phyloP scores from a whole-genome alignment of 2,797 vertebrate genomes.

The Morus bassanus region DNA sequence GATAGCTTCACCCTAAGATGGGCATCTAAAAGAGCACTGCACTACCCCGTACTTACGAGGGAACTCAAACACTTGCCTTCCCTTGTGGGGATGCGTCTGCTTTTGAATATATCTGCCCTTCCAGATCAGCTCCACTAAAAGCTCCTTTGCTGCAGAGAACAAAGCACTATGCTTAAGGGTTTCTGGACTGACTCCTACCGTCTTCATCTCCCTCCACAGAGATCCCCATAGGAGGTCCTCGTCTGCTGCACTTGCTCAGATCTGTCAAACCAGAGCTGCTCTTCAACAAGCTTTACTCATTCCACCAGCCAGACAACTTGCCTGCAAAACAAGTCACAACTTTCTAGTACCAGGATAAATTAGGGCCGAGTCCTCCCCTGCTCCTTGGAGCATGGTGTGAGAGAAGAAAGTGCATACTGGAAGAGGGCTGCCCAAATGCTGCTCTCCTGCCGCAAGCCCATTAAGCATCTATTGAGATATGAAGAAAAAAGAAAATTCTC shows the following conservation, averaged over 20 bases:
- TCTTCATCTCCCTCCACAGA: not conserved
- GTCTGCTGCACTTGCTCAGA: not conserved
- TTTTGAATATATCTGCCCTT: not conserved
- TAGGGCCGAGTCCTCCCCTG: not conserved
- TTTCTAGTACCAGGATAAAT: not conserved
- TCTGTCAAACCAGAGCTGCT: not conserved
- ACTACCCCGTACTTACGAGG: not conserved
- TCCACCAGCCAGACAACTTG: constrained; percentile 2
- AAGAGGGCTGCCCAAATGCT: not conserved
- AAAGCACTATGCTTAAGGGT: not conserved
- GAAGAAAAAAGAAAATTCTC: not conserved
- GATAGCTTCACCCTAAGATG: not conserved
- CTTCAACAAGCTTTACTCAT: not conserved
- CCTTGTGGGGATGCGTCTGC: not conserved
- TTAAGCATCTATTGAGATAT: not conserved
- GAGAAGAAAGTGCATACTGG: not conserved
- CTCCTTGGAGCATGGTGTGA: not conserved
- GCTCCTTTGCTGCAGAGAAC: not conserved
- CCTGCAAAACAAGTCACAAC: not conserved
- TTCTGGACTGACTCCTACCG: not conserved
- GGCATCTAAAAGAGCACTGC: not conserved
- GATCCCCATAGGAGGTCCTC: not conserved
- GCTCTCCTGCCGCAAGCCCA: not conserved
- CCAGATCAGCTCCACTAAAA: not conserved
- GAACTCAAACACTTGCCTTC: not conserved